Conservation (phyloP, 2,113 vertebrate species). For the Seriola aureovittata region DNA sequence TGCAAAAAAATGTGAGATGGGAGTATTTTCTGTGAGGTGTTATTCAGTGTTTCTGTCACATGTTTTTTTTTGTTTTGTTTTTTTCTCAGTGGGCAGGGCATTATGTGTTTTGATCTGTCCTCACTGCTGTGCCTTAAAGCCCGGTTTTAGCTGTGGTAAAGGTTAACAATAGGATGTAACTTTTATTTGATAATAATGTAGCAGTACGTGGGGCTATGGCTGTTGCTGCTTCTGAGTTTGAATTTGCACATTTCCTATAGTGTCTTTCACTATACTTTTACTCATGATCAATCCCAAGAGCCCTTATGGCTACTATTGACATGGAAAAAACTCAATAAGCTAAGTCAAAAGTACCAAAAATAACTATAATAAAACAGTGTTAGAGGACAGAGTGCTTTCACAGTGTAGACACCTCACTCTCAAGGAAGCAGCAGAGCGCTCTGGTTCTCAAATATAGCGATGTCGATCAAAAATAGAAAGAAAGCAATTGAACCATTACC, state of each 20-base stretch:
- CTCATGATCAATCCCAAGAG: slow-evolving; percentile 13
- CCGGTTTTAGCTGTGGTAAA: not conserved
- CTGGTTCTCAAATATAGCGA: not conserved
- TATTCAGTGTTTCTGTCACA: not conserved
- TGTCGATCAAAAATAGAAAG: not conserved
- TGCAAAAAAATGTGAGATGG: not conserved
- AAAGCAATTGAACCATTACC: slow-evolving; percentile 14
- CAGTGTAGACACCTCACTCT: not conserved
- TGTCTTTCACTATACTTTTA: not conserved
- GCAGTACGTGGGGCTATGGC: not conserved
- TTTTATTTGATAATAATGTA: not conserved
- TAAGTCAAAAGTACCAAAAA: slow-evolving; percentile 7
- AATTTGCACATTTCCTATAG: not conserved
- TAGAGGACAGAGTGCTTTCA: not conserved
- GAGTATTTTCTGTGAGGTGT: not conserved
- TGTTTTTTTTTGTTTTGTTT: not conserved
- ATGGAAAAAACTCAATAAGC: not conserved
- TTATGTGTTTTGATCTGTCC: not conserved
- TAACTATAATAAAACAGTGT: not conserved
- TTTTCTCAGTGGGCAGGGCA: not conserved
- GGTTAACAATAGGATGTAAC: too few species aligned
- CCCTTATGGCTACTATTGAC: not conserved
- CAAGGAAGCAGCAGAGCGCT: not conserved
- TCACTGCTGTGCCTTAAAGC: not conserved
- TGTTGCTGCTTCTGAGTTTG: not conserved